A percentile compares a stretch with the other conserved stretches of the same genome.
phyloP scores from a whole-genome alignment of 1,140 invertebrate genomes.

The Laupala kohalensis region DNA sequence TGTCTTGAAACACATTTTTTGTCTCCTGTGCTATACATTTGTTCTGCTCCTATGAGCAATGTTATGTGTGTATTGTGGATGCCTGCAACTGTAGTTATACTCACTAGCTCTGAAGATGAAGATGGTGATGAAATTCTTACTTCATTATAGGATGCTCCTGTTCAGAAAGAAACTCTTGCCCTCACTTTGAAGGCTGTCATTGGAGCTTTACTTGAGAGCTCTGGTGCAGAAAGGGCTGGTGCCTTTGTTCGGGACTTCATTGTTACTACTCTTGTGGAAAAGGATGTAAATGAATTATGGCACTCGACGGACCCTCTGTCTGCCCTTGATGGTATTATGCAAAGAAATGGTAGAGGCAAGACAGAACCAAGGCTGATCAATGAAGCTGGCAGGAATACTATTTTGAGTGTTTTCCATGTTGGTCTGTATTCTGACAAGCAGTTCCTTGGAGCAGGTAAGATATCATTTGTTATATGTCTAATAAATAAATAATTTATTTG shows the following conservation, averaged over 20 bases:
- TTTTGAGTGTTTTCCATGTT: conserved; percentile 69
- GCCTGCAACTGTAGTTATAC: no score
- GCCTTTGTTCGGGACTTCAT: conserved; percentile 80
- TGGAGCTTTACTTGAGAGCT: conserved; percentile 52
- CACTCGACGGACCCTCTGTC: conserved; percentile 58
- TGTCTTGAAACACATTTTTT: no score
- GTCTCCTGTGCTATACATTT: no score
- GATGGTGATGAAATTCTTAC: no score
- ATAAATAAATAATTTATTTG: not conserved
- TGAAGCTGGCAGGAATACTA: conserved; percentile 59
- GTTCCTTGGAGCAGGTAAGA: conserved; percentile 65
- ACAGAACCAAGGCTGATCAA: conserved; percentile 69
- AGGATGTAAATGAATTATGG: conserved; percentile 76
- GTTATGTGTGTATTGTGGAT: no score
- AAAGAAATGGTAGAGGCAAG: conserved; percentile 33
- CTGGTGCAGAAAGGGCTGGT: conserved; percentile 43
- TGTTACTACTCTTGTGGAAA: conserved; percentile 59
- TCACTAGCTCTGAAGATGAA: no score
- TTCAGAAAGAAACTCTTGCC: conserved; percentile 47
- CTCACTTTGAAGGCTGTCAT: conserved; percentile 71
- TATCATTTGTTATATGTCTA: not conserved
- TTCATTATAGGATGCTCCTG: conserved; percentile 56
- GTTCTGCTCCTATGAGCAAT: no score
- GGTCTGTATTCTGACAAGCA: conserved; percentile 72
- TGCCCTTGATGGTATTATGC: conserved; percentile 46